Evolutionary conservation across 1,140 invertebrate species (phyloP), one percentile per base, ranked within the genome.

Genomic region (Solenopsis invicta): DNA sequence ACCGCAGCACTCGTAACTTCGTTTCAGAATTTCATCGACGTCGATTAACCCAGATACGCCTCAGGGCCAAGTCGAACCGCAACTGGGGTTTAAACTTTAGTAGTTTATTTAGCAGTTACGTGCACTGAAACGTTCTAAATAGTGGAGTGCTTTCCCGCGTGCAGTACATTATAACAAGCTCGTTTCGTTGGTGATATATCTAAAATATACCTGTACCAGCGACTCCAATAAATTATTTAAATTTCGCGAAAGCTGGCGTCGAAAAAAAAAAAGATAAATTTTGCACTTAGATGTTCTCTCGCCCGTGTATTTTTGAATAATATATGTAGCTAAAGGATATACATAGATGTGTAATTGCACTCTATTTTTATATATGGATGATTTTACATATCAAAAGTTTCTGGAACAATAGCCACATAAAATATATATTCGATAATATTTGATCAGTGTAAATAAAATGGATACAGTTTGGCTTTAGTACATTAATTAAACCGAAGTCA

Each of bases 11-110:
- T 87, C 62, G 69, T 87, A 90, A 90, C 89, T 89, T 89, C 86
- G 85, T 90, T 81, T 85, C 72, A 77, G 84, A 90, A 90, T 90
- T 90, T 87, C 80, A 89, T 90, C 89, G 89, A 90, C 87, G 77
- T 90, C 87, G 85, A 89, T 89, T 90, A 87, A 90, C 87, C 66
- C 71, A 86, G 87, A 84, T 88, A 66, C 89, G 87, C 84, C 84
- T 87, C 80, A 86, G 87, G 87, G 72, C 85, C 78, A 76, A 72
- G 66, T 77, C 84, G 71, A 77, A 82, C 88, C 88, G 75, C 87
- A 72, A 69, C 66, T 62, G 84, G 88, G 56, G 88, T 88, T 88
- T 89, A 88, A 90, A 90, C 87, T 90, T 88, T 72, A 86, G 84
- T 86, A 90, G 87, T 90, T 90, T 90, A 90, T 90, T 90, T 82